Percentiles rank a stretch among this genome's conserved stretches.
These are phyloP conservation scores for Drosophila grimshawi DNA, from an alignment of 1,140 invertebrate species.

Conservation along the genomic window DNA sequence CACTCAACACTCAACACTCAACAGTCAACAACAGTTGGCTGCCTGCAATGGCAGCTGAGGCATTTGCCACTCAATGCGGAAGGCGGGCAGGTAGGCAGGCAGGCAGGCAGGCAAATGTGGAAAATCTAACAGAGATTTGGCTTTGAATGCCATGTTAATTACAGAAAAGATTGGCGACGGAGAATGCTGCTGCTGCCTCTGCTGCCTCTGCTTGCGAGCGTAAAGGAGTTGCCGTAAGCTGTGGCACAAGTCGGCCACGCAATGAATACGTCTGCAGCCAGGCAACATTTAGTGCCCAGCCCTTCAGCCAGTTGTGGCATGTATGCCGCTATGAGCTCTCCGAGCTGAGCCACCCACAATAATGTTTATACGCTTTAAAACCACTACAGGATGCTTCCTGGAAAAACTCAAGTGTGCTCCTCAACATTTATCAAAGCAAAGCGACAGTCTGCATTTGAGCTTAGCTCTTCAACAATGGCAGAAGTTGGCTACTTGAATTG, in stretches of 20 bases:
- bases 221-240: conserved; percentile 43
- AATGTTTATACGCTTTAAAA: conserved; percentile 51
- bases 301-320: background rate
- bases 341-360: conserved; percentile 39
- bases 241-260: conserved; percentile 66
- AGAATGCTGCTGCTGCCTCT: background rate
- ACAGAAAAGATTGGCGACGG: conserved; percentile 24
- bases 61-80: conserved; percentile 52
- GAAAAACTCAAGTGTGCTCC: conserved; percentile 6
- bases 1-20: conserved; percentile 3
- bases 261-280: conserved; percentile 36
- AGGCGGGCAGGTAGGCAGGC: background rate
- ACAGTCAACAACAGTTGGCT: background rate
- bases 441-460: background rate
- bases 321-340: background rate
- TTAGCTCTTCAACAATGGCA: conserved; percentile 28
- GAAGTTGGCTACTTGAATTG: conserved; percentile 21
- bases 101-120: conserved; percentile 42
- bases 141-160: conserved; percentile 81
- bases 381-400: conserved; percentile 34
- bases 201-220: background rate
- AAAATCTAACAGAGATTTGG: conserved; percentile 57
- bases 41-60: conserved; percentile 1
- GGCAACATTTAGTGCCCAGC: conserved; percentile 51
- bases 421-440: conserved; percentile 30